A percentile compares a stretch with the other conserved stretches of the same genome.
phyloP scores from a whole-genome alignment of 2,797 vertebrate genomes.

The Hypotaenidia philippensis region DNA sequence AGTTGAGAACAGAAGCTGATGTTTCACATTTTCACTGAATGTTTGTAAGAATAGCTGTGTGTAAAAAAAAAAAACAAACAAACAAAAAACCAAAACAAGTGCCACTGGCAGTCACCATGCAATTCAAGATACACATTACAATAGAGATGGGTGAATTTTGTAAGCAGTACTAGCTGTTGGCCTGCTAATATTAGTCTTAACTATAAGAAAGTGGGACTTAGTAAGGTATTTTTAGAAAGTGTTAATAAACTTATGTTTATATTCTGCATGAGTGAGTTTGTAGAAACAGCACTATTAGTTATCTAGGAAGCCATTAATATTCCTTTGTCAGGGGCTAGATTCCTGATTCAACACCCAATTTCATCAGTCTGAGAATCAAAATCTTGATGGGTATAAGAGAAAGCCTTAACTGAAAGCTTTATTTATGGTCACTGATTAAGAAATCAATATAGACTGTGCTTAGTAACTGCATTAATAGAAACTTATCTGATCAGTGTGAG shows the following conservation, averaged over 20 bases:
- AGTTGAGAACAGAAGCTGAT: not conserved
- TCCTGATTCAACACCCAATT: not conserved
- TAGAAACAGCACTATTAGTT: not conserved
- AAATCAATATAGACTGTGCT: not conserved
- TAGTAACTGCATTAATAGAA: not conserved
- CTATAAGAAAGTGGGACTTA: not conserved
- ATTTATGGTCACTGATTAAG: not conserved
- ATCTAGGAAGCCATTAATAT: not conserved
- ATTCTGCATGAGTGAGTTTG: not conserved
- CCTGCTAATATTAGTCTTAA: not conserved
- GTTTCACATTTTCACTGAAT: not conserved
- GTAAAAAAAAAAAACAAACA: not conserved
- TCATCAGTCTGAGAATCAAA: not conserved
- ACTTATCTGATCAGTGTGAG: not conserved
- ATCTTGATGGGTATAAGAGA: not conserved
- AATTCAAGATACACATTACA: not conserved
- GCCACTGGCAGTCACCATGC: not conserved
- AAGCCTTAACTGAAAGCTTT: not conserved
- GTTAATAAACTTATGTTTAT: not conserved
- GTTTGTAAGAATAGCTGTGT: not conserved
- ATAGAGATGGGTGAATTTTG: not conserved
- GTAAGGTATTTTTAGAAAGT: not conserved
- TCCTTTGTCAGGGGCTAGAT: not conserved
- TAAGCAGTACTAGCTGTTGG: not conserved
- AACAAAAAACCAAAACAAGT: not conserved